Percentiles rank a stretch among this genome's conserved stretches.
Evolutionary conservation across 2,113 vertebrate species (phyloP).

Genomic region (Crotalus horridus): DNA sequence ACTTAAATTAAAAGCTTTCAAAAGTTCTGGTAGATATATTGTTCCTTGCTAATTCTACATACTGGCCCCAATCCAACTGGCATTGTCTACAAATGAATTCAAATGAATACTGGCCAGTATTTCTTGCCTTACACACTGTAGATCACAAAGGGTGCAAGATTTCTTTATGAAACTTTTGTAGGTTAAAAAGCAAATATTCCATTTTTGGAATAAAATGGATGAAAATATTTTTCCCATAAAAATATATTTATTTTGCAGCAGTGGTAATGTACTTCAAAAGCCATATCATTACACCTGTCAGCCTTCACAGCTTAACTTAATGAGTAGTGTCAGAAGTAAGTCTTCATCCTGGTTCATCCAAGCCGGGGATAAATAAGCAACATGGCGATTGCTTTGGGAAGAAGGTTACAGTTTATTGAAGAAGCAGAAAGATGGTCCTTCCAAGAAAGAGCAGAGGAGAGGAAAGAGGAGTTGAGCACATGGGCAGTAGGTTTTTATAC

Average conservation of each 20-base stretch:
- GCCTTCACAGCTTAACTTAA: conserved; percentile 5
- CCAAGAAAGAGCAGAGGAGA: too few species aligned
- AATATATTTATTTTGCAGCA: conserved; percentile 27
- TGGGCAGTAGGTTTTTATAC: too few species aligned
- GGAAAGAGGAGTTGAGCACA: too few species aligned
- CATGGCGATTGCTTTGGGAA: too few species aligned
- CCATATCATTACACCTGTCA: conserved; percentile 9
- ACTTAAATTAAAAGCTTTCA: background rate
- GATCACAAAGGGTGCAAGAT: background rate
- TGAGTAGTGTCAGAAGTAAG: background rate
- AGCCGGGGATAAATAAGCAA: too few species aligned
- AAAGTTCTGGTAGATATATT: background rate
- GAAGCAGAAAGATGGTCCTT: too few species aligned
- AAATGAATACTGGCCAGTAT: background rate
- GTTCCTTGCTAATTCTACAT: background rate
- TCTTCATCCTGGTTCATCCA: too few species aligned
- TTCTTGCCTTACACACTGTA: background rate
- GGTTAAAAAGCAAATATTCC: conserved; percentile 3
- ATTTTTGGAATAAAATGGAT: background rate
- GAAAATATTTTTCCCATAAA: conserved; percentile 10
- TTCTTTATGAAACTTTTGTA: background rate
- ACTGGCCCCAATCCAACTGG: background rate
- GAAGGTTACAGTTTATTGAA: too few species aligned
- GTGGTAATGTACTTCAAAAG: conserved; percentile 22
- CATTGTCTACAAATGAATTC: background rate